Percentiles rank a stretch among this genome's conserved stretches.
These are phyloP conservation scores for Cotesia glomerata DNA, from an alignment of 1,140 invertebrate species.

Conservation along the genomic window DNA sequence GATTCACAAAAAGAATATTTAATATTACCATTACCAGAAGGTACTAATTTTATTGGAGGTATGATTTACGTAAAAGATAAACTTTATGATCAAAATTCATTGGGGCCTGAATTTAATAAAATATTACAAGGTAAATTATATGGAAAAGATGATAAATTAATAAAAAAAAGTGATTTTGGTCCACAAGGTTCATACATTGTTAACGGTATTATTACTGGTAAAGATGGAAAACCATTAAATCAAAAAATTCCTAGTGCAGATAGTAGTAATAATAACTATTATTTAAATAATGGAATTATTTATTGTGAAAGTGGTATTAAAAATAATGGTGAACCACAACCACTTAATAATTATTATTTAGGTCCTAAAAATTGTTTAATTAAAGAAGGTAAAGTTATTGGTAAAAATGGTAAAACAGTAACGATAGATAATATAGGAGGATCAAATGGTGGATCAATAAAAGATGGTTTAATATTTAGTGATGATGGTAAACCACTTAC, in stretches of 20 bases:
- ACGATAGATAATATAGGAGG: slow-evolving; percentile 48
- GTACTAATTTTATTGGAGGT: slow-evolving; percentile 48
- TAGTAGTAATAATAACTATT: slow-evolving; percentile 50
- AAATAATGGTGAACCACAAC: slow-evolving; percentile 9
- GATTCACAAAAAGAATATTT: slow-evolving; percentile 45
- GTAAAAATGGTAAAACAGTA: slow-evolving; percentile 55
- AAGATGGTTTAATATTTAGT: slow-evolving; percentile 56
- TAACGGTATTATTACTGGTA: slow-evolving; percentile 54
- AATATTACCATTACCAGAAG: slow-evolving; percentile 53
- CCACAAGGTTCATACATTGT: slow-evolving; percentile 49
- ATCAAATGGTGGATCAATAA: slow-evolving; percentile 51
- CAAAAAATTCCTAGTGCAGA: slow-evolving; percentile 53
- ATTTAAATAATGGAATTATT: slow-evolving; percentile 52
- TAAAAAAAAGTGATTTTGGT: slow-evolving; percentile 57
- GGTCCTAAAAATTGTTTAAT: slow-evolving; percentile 47
- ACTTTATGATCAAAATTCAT: slow-evolving; percentile 48
- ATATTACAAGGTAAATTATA: slow-evolving; percentile 52
- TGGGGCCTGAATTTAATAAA: slow-evolving; percentile 49
- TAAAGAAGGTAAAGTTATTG: slow-evolving; percentile 53
- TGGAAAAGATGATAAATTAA: slow-evolving; percentile 49
- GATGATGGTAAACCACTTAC: slow-evolving; percentile 51
- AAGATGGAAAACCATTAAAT: slow-evolving; percentile 56
- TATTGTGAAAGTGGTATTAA: slow-evolving; percentile 34
- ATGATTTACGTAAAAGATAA: slow-evolving; percentile 54
- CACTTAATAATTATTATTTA: slow-evolving; percentile 43